Evolutionary conservation across 2,888 invertebrate genomes (phyloP).

Genomic region (Philhelius pedissequus): DNA sequence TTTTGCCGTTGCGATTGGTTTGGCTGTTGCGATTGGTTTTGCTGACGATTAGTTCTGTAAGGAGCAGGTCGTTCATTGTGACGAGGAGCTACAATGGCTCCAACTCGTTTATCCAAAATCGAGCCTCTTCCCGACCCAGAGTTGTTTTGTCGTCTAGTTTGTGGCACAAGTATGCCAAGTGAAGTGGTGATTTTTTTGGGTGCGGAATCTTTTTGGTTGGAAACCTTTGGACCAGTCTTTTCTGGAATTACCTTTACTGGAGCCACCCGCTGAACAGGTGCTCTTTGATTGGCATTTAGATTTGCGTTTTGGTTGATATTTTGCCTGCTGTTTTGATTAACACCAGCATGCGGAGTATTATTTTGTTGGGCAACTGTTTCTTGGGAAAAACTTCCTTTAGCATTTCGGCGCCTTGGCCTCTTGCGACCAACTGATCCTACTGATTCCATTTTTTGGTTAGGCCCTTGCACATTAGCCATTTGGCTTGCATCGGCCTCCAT

Average conservation of each 20-base stretch:
- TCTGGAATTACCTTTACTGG: background rate
- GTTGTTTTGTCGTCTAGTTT: background rate
- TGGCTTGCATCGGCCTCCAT: background rate
- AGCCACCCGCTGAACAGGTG: background rate
- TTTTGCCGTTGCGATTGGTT: background rate
- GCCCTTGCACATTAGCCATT: background rate
- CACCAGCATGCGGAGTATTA: background rate
- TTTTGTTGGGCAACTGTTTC: background rate
- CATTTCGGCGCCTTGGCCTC: background rate
- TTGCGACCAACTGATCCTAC: background rate
- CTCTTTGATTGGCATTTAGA: background rate
- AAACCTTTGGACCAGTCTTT: background rate
- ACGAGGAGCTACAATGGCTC: slow-evolving; percentile 1
- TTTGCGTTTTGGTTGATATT: too few relatives aligned
- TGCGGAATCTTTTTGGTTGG: background rate
- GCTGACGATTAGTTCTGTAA: slow-evolving; percentile 24
- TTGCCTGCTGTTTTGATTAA: background rate
- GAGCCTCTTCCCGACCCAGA: background rate
- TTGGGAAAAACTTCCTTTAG: background rate
- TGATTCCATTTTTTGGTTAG: background rate
- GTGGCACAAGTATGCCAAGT: background rate
- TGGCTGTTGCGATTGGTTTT: slow-evolving; percentile 19
- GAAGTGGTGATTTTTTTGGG: background rate
- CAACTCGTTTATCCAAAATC: slow-evolving; percentile 3
- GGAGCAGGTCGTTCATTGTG: slow-evolving; percentile 53